Conservation (phyloP, 2,888 invertebrate genomes). For the Endotricha flammealis region DNA sequence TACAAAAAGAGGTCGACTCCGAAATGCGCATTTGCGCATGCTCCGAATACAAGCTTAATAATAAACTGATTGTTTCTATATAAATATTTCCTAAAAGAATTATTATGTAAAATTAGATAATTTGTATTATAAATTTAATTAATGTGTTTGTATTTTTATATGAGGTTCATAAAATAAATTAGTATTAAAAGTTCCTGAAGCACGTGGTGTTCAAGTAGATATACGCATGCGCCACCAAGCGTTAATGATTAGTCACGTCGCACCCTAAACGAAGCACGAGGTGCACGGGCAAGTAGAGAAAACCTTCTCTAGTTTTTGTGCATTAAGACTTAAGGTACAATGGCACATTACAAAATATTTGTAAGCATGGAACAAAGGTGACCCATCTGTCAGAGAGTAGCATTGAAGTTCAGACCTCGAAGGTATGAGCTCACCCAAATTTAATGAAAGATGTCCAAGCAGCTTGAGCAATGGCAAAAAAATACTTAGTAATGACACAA, state of each 20-base stretch:
- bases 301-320: neutral
- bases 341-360: neutral
- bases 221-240: conserved; percentile 36
- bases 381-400: neutral
- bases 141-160: no score
- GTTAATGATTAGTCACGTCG: conserved; percentile 47
- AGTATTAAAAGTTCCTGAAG: conserved; percentile 15
- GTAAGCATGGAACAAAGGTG: neutral
- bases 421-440: conserved; percentile 67
- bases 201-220: conserved; percentile 22
- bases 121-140: neutral
- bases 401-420: neutral
- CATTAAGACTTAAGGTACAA: no score
- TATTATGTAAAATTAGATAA: neutral
- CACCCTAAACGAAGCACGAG: conserved; percentile 13
- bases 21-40: no score
- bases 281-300: neutral
- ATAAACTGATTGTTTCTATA: neutral
- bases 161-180: neutral
- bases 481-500: conserved; percentile 50
- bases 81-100: neutral
- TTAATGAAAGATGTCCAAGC: conserved; percentile 60
- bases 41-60: no score
- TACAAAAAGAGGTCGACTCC: no score
- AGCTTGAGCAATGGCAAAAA: conserved; percentile 61